These are phyloP conservation scores for Venustaconcha ellipsiformis DNA, from an alignment of 1,140 invertebrate species.

Conservation along the genomic window DNA sequence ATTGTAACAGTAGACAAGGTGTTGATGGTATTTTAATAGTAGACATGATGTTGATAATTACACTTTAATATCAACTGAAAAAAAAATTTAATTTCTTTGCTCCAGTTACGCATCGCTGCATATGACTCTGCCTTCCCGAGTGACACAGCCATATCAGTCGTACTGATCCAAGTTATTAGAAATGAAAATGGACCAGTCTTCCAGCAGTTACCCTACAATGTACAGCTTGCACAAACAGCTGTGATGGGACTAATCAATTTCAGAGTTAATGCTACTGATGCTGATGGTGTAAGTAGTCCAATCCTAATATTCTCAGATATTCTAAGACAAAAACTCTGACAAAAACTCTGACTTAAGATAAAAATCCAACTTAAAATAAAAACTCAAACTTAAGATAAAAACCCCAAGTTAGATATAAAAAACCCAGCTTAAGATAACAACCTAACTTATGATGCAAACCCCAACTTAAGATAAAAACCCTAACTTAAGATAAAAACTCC, in stretches of 20 bases:
- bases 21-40: neutral
- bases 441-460: no score
- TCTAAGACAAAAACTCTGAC: no score
- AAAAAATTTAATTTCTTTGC: neutral
- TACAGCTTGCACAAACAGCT: constrained; percentile 81
- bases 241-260: constrained; percentile 36
- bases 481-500: no score
- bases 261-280: constrained; percentile 74
- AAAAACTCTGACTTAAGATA: no score
- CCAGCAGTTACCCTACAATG: constrained; percentile 80
- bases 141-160: constrained; percentile 71
- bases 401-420: no score
- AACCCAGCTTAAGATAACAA: no score
- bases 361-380: no score
- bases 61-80: neutral
- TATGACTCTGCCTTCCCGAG: constrained; percentile 89
- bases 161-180: constrained; percentile 34
- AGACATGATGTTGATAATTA: neutral
- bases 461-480: no score
- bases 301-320: no score
- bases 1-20: no score
- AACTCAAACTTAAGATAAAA: no score
- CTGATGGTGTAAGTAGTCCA: constrained; percentile 30
- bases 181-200: constrained; percentile 46
- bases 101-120: constrained; percentile 82